Percentiles rank a stretch among this genome's conserved stretches.
Evolutionary conservation across 2,888 invertebrate genomes (phyloP).

Genomic region (Protodeltote pygarga): DNA sequence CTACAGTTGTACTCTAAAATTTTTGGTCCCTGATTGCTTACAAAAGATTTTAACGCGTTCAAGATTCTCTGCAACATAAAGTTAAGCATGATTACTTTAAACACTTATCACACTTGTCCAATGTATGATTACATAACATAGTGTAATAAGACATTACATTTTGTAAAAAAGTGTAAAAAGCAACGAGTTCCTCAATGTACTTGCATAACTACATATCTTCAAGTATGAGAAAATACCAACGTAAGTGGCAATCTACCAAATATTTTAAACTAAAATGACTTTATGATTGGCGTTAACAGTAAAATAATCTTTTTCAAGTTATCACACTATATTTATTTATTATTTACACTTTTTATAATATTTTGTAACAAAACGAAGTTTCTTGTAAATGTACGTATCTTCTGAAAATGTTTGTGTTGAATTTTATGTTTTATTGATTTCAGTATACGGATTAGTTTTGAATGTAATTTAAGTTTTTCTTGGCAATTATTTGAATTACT

Average conservation of each 20-base stretch:
- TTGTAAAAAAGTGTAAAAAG: background rate
- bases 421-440: conserved; percentile 1
- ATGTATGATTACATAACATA: background rate
- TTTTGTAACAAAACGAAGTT: conserved; percentile 22
- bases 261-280: conserved; percentile 44
- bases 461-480: conserved; percentile 1
- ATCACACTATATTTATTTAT: conserved; percentile 22
- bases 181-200: conserved; percentile 3
- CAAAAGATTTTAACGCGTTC: no score
- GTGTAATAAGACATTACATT: conserved; percentile 3
- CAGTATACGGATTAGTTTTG: conserved; percentile 4
- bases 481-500: conserved; percentile 21
- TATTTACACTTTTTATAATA: conserved; percentile 7
- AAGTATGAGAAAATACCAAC: conserved; percentile 17
- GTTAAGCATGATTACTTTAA: background rate
- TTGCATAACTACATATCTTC: conserved; percentile 16
- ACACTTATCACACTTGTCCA: background rate
- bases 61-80: no score
- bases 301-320: conserved; percentile 35
- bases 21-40: no score
- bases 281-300: conserved; percentile 49
- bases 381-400: background rate
- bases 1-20: no score
- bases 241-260: conserved; percentile 39
- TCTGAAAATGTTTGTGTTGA: background rate